Conservation (phyloP, 2,888 invertebrate species). For the Nowickia ferox region DNA sequence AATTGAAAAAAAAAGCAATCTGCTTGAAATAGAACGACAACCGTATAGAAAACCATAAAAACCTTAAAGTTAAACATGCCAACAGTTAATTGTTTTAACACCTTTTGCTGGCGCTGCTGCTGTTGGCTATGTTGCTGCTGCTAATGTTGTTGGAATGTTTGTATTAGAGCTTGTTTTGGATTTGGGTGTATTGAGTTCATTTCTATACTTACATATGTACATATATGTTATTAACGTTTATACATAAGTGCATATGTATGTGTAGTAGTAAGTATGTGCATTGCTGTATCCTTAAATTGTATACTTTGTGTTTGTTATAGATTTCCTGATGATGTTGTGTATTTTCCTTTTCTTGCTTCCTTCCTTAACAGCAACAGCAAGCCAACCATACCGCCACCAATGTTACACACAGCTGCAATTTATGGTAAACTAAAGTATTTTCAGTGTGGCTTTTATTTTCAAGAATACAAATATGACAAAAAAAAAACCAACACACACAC, state of each 20-base stretch:
- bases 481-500: no score
- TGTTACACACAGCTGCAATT: slow-evolving; percentile 66
- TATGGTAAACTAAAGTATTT: slow-evolving; percentile 58
- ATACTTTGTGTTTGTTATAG: slow-evolving; percentile 62
- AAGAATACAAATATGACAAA: neutral
- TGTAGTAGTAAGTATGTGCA: slow-evolving; percentile 1
- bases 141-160: slow-evolving; percentile 8
- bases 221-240: neutral
- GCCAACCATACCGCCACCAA: slow-evolving; percentile 46
- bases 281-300: slow-evolving; percentile 47
- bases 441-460: slow-evolving; percentile 62
- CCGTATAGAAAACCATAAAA: slow-evolving; percentile 67
- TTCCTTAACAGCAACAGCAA: slow-evolving; percentile 30
- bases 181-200: slow-evolving; percentile 10
- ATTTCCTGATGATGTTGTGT: slow-evolving; percentile 56
- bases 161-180: neutral
- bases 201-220: slow-evolving; percentile 1
- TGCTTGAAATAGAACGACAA: slow-evolving; percentile 49
- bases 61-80: slow-evolving; percentile 68
- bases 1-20: slow-evolving; percentile 30
- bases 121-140: slow-evolving; percentile 32
- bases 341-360: slow-evolving; percentile 29
- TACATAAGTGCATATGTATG: neutral
- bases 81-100: slow-evolving; percentile 72
- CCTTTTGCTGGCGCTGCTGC: slow-evolving; percentile 61